phyloP scores from a whole-genome alignment of 1,140 invertebrate species.

The Bombyx mori region DNA sequence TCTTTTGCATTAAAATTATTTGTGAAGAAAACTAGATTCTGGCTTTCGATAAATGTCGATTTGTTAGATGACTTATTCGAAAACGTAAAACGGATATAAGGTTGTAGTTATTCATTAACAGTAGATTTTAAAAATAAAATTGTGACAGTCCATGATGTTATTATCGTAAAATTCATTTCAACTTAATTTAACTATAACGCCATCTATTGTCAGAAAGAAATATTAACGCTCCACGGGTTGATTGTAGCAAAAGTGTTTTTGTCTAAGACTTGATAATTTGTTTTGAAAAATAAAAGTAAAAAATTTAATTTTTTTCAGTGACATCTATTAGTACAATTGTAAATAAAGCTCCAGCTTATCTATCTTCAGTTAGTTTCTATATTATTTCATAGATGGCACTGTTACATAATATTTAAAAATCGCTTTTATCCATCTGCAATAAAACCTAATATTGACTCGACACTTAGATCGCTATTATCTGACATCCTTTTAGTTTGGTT shows the following conservation, averaged over 20 bases:
- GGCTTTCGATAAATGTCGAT: no score
- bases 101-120: no score
- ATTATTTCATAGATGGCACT: constrained; percentile 11
- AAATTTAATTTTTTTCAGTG: not conserved
- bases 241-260: no score
- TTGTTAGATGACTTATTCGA: no score
- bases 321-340: constrained; percentile 4
- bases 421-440: constrained; percentile 1
- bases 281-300: not conserved
- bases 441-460: constrained; percentile 12
- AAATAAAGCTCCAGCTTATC: not conserved
- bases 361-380: not conserved
- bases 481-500: not conserved
- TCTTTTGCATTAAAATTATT: no score
- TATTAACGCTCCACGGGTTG: no score
- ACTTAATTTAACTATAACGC: not conserved
- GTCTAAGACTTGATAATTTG: not conserved
- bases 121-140: no score
- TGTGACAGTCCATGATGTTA: no score
- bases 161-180: no score
- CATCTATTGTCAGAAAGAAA: not conserved
- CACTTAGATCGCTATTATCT: not conserved
- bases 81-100: no score
- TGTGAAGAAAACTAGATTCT: no score
- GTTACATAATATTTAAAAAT: not conserved